Conservation (phyloP, 2,888 invertebrate genomes). For the Microctonus brassicae region DNA sequence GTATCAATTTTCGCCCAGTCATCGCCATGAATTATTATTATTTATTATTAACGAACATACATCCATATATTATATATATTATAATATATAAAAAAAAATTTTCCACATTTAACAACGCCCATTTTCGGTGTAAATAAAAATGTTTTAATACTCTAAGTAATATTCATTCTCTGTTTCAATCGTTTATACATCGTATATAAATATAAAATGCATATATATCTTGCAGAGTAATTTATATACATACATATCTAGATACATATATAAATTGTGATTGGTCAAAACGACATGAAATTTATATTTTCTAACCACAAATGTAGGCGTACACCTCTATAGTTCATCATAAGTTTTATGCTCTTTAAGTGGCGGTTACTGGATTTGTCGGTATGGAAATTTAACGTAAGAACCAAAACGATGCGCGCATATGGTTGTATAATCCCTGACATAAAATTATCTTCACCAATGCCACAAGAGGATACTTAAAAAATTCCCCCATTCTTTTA, state of each 20-base stretch:
- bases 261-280: constrained; percentile 8
- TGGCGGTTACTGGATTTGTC: constrained; percentile 46
- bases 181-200: neutral
- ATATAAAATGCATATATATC: constrained; percentile 4
- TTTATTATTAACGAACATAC: neutral
- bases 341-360: constrained; percentile 49
- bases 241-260: too few relatives aligned
- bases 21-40: neutral
- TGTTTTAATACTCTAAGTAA: neutral
- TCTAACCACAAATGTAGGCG: constrained; percentile 28
- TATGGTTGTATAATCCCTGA: neutral
- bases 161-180: constrained; percentile 1
- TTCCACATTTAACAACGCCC: neutral
- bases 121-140: neutral
- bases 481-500: too few relatives aligned
- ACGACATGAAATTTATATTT: constrained; percentile 23
- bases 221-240: too few relatives aligned
- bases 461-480: neutral
- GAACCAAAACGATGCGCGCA: constrained; percentile 12
- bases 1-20: neutral
- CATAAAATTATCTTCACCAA: neutral
- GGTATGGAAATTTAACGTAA: constrained; percentile 24
- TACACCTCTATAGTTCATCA: constrained; percentile 34
- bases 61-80: neutral
- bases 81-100: neutral